phyloP scores from a whole-genome alignment of 1,140 invertebrate genomes.

The Nymphalis io region DNA sequence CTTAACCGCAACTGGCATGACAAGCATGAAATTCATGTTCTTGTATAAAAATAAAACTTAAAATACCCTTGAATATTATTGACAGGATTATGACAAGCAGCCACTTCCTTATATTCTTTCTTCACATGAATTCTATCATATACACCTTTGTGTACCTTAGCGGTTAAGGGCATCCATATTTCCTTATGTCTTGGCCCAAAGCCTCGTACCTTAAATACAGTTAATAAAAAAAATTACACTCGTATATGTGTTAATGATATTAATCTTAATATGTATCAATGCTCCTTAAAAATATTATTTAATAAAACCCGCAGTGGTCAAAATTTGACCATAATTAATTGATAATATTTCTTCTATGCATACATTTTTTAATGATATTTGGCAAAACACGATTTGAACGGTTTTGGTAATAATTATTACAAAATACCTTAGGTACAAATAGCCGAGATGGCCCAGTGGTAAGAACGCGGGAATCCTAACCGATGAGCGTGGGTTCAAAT shows the following conservation, averaged over 20 bases:
- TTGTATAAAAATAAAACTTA: background rate
- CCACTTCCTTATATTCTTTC: conserved; percentile 69
- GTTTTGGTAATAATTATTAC: too few relatives aligned
- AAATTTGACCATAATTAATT: too few relatives aligned
- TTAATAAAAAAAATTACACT: background rate
- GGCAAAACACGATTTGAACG: too few relatives aligned
- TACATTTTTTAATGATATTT: too few relatives aligned
- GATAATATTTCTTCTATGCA: too few relatives aligned
- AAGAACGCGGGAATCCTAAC: too few relatives aligned
- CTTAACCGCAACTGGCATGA: too few relatives aligned
- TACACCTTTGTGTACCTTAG: conserved; percentile 57
- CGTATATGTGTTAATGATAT: background rate
- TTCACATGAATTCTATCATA: conserved; percentile 70
- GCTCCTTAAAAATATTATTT: too few relatives aligned
- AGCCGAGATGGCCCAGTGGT: too few relatives aligned
- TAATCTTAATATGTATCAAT: background rate
- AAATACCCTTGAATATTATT: conserved; percentile 66
- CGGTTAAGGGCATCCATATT: conserved; percentile 70
- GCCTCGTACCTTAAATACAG: conserved; percentile 53
- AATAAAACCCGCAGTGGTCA: too few relatives aligned
- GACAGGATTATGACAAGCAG: conserved; percentile 70
- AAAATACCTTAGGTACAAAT: background rate
- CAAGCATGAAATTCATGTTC: too few relatives aligned
- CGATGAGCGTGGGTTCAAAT: too few relatives aligned
- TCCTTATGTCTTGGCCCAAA: conserved; percentile 69